phyloP scores from a whole-genome alignment of 1,140 invertebrate genomes.

The Diuraphis noxia region DNA sequence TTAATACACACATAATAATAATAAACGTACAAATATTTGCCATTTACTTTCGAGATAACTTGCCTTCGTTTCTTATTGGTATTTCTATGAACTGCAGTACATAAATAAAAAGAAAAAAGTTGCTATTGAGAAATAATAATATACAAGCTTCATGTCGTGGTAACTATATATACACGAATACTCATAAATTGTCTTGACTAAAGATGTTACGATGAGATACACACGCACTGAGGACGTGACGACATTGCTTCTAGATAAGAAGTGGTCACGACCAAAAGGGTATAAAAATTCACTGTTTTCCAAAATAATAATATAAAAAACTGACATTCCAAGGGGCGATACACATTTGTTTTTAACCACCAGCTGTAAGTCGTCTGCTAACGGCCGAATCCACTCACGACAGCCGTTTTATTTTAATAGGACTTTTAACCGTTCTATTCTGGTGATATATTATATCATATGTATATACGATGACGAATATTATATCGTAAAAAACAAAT shows the following conservation, averaged over 20 bases:
- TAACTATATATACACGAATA: not conserved
- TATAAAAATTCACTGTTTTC: conserved; percentile 17
- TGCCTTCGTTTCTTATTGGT: not conserved
- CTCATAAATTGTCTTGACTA: conserved; percentile 33
- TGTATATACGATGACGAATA: conserved; percentile 37
- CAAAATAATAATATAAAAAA: not conserved
- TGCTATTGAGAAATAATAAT: not conserved
- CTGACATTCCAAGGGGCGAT: conserved; percentile 7
- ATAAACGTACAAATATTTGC: conserved; percentile 1
- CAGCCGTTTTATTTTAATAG: conserved; percentile 43
- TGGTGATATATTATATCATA: conserved; percentile 35
- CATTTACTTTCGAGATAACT: not conserved
- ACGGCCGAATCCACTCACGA: conserved; percentile 46
- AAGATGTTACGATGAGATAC: conserved; percentile 40
- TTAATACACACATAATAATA: not conserved
- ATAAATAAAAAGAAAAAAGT: conserved; percentile 17
- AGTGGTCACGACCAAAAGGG: conserved; percentile 43
- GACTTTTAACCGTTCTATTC: conserved; percentile 50
- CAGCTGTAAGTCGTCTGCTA: conserved; percentile 38
- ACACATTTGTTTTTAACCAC: conserved; percentile 25
- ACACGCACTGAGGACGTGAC: conserved; percentile 29
- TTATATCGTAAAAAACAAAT: conserved; percentile 50
- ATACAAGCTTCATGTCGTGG: conserved; percentile 7
- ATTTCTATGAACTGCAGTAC: not conserved
- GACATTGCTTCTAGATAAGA: conserved; percentile 27